phyloP scores from a whole-genome alignment of 2,113 vertebrate genomes.

The Arvicanthis niloticus region DNA sequence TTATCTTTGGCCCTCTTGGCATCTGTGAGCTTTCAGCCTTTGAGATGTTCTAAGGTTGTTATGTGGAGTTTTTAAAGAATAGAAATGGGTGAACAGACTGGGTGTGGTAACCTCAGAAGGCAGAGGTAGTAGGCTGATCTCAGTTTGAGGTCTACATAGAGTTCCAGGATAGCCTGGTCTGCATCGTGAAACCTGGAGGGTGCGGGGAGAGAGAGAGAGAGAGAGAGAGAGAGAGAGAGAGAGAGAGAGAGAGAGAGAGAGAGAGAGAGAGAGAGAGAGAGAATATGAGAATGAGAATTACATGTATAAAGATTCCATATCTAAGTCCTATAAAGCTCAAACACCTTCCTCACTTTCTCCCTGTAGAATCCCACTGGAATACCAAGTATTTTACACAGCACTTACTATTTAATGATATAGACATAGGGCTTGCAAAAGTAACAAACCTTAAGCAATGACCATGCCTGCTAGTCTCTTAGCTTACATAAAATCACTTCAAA shows the following conservation, averaged over 20 bases:
- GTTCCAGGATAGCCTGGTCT: background rate
- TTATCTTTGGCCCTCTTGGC: constrained; percentile 34
- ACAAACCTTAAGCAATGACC: constrained; percentile 27
- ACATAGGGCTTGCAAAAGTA: constrained; percentile 25
- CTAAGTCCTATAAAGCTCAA: constrained; percentile 28
- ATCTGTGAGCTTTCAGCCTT: constrained; percentile 60
- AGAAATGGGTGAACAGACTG: background rate
- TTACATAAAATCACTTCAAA: constrained; percentile 56
- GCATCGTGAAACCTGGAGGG: background rate
- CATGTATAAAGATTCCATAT: constrained; percentile 1
- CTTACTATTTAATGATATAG: background rate
- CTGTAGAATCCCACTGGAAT: background rate
- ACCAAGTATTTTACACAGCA: background rate
- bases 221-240: background rate
- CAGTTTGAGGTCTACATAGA: background rate
- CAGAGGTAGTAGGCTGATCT: background rate
- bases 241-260: background rate
- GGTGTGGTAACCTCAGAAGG: background rate
- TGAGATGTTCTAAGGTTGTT: constrained; percentile 53
- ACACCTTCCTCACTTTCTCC: background rate
- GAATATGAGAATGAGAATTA: too few species aligned
- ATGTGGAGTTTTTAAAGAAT: constrained; percentile 33
- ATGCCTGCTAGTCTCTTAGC: background rate
- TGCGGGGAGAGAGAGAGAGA: background rate
- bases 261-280: background rate